Conservation (phyloP, 2,797 vertebrate genomes). For the Busarellus nigricollis region DNA sequence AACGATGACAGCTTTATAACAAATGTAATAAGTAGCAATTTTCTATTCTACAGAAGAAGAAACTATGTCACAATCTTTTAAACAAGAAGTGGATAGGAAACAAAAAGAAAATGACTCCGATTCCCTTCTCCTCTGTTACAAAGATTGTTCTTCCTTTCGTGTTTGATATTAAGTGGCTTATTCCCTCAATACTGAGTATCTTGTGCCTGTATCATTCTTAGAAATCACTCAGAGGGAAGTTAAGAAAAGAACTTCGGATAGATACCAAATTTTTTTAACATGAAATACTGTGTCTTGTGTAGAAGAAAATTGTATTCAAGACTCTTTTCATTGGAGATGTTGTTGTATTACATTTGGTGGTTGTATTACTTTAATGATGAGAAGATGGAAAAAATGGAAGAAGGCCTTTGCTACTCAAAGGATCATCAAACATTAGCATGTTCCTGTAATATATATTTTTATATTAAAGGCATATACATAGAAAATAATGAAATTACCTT, state of each 20-base stretch:
- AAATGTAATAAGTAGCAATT: background rate
- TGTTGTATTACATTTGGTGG: background rate
- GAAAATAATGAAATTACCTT: background rate
- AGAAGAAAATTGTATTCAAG: background rate
- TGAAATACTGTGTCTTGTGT: background rate
- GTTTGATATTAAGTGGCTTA: background rate
- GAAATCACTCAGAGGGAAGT: background rate
- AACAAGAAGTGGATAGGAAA: background rate
- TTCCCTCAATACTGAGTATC: background rate
- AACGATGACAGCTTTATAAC: background rate
- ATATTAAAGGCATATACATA: background rate
- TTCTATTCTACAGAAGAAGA: background rate
- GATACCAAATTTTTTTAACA: background rate
- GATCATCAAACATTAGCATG: background rate
- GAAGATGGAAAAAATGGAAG: background rate
- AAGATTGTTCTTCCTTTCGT: background rate
- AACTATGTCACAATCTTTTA: background rate
- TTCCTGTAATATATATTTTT: background rate
- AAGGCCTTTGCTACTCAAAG: background rate
- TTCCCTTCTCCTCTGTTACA: background rate
- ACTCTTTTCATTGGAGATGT: background rate
- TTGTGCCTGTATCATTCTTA: background rate
- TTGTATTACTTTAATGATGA: background rate
- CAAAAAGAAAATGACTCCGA: background rate
- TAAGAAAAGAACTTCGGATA: background rate